Conservation (phyloP, 2,888 invertebrate species). For the Lycaena phlaeas region DNA sequence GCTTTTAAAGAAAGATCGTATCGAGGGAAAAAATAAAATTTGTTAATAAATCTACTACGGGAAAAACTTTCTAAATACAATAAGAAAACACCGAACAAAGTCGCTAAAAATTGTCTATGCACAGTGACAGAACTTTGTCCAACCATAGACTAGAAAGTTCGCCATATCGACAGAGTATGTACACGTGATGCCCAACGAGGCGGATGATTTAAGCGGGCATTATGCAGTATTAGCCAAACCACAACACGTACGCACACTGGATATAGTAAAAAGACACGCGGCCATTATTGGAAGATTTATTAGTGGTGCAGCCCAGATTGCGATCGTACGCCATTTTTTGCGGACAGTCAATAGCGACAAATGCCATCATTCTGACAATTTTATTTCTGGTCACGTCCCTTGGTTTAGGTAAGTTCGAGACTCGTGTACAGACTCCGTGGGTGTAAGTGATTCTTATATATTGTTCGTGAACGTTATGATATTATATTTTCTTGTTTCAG, state of each 20-base stretch:
- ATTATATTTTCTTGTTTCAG: no score
- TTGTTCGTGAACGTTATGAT: background rate
- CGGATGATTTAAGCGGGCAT: constrained; percentile 57
- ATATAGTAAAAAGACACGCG: constrained; percentile 52
- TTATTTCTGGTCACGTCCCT: constrained; percentile 30
- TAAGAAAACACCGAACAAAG: no score
- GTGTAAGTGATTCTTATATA: constrained; percentile 4
- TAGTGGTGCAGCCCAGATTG: constrained; percentile 22
- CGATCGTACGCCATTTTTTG: constrained; percentile 33
- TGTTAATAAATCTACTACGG: no score
- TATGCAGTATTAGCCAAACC: constrained; percentile 51
- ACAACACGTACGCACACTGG: constrained; percentile 47
- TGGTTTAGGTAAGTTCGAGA: constrained; percentile 18
- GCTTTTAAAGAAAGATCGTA: no score
- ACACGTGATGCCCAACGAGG: no score
- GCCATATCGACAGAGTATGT: no score
- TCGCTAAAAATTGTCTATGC: no score
- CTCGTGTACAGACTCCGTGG: background rate
- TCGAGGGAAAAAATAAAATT: no score
- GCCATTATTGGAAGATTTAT: constrained; percentile 47
- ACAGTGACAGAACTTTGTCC: no score
- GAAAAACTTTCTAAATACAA: no score
- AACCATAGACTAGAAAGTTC: no score
- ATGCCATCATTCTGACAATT: constrained; percentile 25
- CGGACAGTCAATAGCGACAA: constrained; percentile 27